A percentile compares a stretch with the other conserved stretches of the same genome.
Conservation (phyloP, 2,888 invertebrate genomes). For the Chymomyza procnemis region DNA sequence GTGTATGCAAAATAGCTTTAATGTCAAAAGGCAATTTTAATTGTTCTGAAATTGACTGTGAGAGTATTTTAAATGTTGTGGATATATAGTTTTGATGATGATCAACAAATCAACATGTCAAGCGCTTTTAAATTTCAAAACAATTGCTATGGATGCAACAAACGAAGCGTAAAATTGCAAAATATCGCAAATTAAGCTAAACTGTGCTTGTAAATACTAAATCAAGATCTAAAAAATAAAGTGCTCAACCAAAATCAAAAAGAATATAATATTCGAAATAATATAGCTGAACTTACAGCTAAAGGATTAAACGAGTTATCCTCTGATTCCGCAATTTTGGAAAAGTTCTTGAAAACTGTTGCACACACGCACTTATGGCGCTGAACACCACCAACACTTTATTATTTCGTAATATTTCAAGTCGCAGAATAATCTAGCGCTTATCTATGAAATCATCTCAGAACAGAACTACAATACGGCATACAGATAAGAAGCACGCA, state of each 20-base stretch:
- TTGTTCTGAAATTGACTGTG: conserved; percentile 1
- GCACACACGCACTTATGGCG: not conserved
- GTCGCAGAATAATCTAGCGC: too few relatives aligned
- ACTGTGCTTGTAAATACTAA: not conserved
- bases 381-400: too few relatives aligned
- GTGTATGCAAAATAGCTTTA: not conserved
- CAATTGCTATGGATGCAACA: not conserved
- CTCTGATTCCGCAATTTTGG: conserved; percentile 69
- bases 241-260: not conserved
- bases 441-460: conserved; percentile 21
- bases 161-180: not conserved
- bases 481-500: not conserved
- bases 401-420: too few relatives aligned
- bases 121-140: not conserved
- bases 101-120: not conserved
- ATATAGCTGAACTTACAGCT: conserved; percentile 65
- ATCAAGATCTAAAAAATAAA: not conserved
- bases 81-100: not conserved
- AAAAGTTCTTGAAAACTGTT: conserved; percentile 14
- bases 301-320: conserved; percentile 54
- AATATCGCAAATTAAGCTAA: not conserved
- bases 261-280: not conserved
- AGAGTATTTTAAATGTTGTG: conserved; percentile 2
- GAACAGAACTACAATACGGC: too few relatives aligned
- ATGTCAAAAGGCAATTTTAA: not conserved